phyloP scores from a whole-genome alignment of 2,797 vertebrate species.

The Phylloscopus collybita region DNA sequence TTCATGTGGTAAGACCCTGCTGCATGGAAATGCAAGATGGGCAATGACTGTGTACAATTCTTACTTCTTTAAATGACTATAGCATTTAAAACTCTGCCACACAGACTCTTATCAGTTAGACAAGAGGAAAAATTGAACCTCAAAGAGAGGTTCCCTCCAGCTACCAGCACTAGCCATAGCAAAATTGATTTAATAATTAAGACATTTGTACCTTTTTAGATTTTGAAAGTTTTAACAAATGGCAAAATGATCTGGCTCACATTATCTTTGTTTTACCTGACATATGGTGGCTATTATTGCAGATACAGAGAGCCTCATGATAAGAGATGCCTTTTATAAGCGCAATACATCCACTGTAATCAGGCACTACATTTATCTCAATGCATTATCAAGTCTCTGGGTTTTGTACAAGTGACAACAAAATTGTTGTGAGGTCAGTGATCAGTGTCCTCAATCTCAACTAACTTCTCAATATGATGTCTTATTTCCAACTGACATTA shows the following conservation, averaged over 20 bases:
- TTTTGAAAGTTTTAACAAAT: conserved; percentile 9
- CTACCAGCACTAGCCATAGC: neutral
- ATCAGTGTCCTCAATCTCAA: neutral
- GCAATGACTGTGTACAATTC: neutral
- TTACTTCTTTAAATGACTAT: neutral
- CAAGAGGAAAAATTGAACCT: neutral
- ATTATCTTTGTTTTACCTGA: conserved; percentile 11
- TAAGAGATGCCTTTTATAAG: conserved; percentile 17
- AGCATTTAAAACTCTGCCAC: neutral
- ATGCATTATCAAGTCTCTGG: neutral
- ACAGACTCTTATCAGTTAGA: neutral
- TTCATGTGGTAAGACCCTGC: neutral
- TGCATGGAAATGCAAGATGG: neutral
- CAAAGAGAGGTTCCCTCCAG: neutral
- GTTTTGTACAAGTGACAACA: conserved; percentile 24
- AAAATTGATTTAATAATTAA: neutral
- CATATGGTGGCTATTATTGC: neutral
- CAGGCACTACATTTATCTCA: neutral
- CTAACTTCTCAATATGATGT: neutral
- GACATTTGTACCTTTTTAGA: neutral
- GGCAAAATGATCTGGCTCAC: neutral
- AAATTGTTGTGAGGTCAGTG: neutral
- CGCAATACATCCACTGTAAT: neutral
- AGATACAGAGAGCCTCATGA: neutral
- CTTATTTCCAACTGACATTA: neutral